Evolutionary conservation across 2,113 vertebrate species (phyloP), one percentile per base, ranked within the genome.

Genomic region (Columba janthina): DNA sequence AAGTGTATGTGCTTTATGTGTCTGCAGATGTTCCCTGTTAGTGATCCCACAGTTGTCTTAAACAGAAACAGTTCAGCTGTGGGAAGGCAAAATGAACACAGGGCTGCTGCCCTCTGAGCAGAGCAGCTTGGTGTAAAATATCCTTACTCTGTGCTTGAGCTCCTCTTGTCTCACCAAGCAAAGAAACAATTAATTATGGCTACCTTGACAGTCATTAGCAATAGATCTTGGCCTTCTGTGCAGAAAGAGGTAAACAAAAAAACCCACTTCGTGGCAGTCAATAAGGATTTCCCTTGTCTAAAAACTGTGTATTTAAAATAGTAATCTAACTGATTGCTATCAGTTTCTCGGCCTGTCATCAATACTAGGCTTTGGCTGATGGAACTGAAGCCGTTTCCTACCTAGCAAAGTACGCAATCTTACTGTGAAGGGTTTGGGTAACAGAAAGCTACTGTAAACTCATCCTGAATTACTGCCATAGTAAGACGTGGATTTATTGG

Each of bases 81-180:
- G 15, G 44, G 34, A 84, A 65, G 38, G 24, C 10, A 24, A 42
- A 42, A 18, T 54, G 8, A 46, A 16, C 0, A 0, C 6, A 51
- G 6, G 21, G 24, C 48, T 89, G 10, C 64, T 91, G 48, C 24
- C 32, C 28, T 6, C 36, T 64, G 54, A 64, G 34, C 28, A 64
- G 71, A 51, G 21, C 22, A 72, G 0, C 29, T 67, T 7, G 4
- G 7, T n/a, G 25, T 51, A 46, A 73, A 61, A 73, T 34, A 21
- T 18, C 10, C n/a, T 64, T 40, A 36, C 11, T 51, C 46, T 82
- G 10, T 71, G 62, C 51, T 28, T 14, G 5, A 36, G 19, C 54
- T 80, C 66, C 34, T 76, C 34, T 62, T 80, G 36, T 48, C 42
- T 74, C 19, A 24, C 22, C 29, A 56, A 66, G 29, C 32, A 69